Conservation (phyloP, 2,113 vertebrate genomes). For the Castor canadensis region DNA sequence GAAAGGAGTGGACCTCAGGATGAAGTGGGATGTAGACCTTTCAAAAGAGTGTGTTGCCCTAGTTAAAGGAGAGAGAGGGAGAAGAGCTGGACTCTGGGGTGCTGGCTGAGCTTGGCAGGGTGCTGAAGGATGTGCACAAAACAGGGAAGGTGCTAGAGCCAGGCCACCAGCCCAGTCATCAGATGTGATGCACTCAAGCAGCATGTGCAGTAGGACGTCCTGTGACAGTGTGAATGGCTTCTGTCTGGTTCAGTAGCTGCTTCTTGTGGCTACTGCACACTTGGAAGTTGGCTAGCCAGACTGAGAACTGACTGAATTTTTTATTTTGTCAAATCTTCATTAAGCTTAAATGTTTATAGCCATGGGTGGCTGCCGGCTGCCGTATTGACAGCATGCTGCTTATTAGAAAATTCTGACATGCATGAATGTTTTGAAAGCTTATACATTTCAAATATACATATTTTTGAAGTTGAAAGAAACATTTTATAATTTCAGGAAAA, state of each 20-base stretch:
- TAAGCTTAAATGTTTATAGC: not conserved
- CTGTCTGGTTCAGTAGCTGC: not conserved
- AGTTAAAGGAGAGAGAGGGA: not conserved
- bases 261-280: not conserved
- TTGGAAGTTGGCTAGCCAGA: not conserved
- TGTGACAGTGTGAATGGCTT: too few relatives aligned
- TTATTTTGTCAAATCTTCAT: not conserved
- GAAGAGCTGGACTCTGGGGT: not conserved
- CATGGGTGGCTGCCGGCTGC: not conserved
- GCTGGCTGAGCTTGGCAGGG: too few relatives aligned
- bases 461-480: not conserved
- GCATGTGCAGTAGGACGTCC: not conserved
- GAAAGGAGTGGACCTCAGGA: not conserved
- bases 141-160: not conserved
- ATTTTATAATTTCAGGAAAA: not conserved
- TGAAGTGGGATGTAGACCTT: not conserved
- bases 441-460: not conserved
- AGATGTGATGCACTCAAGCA: fast-evolving
- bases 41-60: not conserved
- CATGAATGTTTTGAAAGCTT: not conserved
- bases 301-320: not conserved
- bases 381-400: not conserved
- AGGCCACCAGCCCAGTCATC: too few relatives aligned
- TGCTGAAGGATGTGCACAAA: not conserved
- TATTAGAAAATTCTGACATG: not conserved